Evolutionary conservation across 2,888 invertebrate genomes (phyloP).

Genomic region (Epinotia ramella): DNA sequence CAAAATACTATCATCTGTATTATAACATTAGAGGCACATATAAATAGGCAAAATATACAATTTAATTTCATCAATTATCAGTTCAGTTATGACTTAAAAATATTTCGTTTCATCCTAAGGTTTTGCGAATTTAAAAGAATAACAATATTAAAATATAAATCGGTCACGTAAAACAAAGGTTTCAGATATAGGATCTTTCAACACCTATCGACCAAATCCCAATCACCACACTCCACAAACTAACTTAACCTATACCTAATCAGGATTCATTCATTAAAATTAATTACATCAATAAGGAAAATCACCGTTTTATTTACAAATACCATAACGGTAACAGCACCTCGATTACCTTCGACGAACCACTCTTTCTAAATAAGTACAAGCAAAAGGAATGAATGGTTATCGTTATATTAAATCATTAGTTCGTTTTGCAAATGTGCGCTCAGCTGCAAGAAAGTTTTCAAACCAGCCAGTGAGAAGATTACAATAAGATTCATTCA

Average conservation of each 20-base stretch:
- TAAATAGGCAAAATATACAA: conserved; percentile 2
- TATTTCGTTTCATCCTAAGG: background rate
- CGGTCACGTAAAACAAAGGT: background rate
- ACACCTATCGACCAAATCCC: conserved; percentile 8
- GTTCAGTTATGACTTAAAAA: conserved; percentile 13
- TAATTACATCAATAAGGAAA: conserved; percentile 30
- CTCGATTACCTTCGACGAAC: background rate
- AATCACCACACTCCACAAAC: conserved; percentile 26
- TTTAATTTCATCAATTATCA: conserved; percentile 20
- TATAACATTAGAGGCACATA: background rate
- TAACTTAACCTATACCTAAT: background rate
- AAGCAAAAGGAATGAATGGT: background rate
- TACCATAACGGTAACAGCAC: conserved; percentile 18
- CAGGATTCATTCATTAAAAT: conserved; percentile 6
- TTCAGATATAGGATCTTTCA: background rate
- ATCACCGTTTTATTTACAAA: conserved; percentile 38
- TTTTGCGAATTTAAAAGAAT: background rate
- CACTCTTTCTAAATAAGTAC: background rate
- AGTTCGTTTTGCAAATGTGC: background rate
- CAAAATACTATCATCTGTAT: background rate
- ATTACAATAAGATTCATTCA: conserved; percentile 7
- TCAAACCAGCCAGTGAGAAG: conserved; percentile 11
- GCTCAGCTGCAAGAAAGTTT: background rate
- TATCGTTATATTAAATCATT: background rate
- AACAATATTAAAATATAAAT: conserved; percentile 4